Conservation (phyloP, 1,140 invertebrate species). For the Eumeta japonica region DNA sequence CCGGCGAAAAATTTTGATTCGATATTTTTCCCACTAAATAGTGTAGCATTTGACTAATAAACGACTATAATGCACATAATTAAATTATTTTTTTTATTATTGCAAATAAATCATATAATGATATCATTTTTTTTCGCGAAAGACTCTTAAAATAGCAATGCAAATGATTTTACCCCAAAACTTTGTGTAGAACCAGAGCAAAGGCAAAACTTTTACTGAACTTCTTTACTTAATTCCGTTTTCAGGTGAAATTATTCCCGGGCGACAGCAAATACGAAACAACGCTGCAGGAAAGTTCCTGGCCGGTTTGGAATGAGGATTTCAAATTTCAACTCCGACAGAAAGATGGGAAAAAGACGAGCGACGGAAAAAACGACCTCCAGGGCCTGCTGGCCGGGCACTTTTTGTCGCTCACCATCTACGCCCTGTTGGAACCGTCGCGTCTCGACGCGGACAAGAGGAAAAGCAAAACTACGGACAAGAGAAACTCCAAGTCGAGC, state of each 20-base stretch:
- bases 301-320: constrained; percentile 76
- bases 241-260: constrained; percentile 72
- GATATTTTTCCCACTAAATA: no score
- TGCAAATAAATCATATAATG: no score
- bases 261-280: constrained; percentile 73
- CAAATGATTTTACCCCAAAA: no score
- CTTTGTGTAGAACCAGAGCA: no score
- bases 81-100: no score
- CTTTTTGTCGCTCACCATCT: constrained; percentile 73
- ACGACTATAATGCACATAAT: no score
- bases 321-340: constrained; percentile 65
- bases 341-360: constrained; percentile 26
- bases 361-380: constrained; percentile 38
- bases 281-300: constrained; percentile 68
- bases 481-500: constrained; percentile 49
- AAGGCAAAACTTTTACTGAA: no score
- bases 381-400: constrained; percentile 62
- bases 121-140: no score
- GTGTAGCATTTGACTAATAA: no score
- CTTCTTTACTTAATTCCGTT: constrained; percentile 28
- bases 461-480: constrained; percentile 44
- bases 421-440: constrained; percentile 66
- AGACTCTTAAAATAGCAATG: no score
- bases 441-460: constrained; percentile 37
- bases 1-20: no score